phyloP scores from a whole-genome alignment of 2,797 vertebrate species.

The Fistularia commersonii region DNA sequence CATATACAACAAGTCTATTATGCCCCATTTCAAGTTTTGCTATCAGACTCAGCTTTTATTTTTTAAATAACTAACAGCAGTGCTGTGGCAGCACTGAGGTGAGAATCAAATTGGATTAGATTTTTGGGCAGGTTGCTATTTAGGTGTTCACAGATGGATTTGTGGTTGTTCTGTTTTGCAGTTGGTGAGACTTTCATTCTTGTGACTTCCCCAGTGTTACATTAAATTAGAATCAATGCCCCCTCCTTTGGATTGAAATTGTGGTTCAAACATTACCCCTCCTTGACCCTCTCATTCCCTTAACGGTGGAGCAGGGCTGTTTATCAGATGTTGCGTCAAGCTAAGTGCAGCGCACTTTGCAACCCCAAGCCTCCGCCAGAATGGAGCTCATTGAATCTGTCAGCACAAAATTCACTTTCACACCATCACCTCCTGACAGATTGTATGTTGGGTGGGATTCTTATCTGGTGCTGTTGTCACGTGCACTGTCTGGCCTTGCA shows the following conservation, averaged over 20 bases:
- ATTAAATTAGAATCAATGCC: too few relatives aligned
- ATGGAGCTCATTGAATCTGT: constrained; percentile 51
- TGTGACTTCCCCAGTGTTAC: too few relatives aligned
- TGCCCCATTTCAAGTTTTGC: background rate
- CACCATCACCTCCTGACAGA: constrained; percentile 21
- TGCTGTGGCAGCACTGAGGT: too few relatives aligned
- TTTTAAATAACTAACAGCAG: too few relatives aligned
- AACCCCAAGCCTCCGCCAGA: constrained; percentile 19
- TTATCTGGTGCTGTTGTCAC: constrained; percentile 2
- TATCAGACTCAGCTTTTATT: too few relatives aligned
- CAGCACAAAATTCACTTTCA: constrained; percentile 45
- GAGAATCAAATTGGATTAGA: too few relatives aligned
- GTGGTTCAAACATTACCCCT: constrained; percentile 1
- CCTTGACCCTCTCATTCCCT: constrained; percentile 12
- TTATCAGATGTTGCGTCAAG: constrained; percentile 27
- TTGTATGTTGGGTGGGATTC: constrained; percentile 19
- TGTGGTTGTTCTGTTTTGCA: too few relatives aligned
- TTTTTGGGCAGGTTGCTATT: too few relatives aligned
- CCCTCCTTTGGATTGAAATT: background rate
- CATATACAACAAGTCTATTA: background rate
- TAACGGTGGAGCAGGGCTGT: constrained; percentile 7
- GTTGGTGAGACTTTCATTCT: too few relatives aligned
- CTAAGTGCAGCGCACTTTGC: constrained; percentile 42
- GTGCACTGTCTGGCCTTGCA: constrained; percentile 1
- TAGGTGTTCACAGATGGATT: too few relatives aligned